These are phyloP conservation scores for Gobiocypris rarus DNA, from an alignment of 2,113 vertebrate genomes.

Conservation along the genomic window DNA sequence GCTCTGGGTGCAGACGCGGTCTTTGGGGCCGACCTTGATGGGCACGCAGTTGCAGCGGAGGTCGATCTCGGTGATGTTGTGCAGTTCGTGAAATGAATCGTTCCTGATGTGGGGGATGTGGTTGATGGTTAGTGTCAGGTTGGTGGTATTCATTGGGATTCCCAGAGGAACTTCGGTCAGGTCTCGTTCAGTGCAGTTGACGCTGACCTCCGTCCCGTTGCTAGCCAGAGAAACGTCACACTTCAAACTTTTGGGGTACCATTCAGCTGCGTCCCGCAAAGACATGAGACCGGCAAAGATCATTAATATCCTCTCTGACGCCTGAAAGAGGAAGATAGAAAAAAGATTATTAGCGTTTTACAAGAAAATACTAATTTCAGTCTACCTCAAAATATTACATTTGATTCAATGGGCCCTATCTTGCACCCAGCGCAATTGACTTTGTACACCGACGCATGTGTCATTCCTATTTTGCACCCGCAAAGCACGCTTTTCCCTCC, in stretches of 20 bases:
- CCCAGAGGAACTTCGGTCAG: constrained; percentile 79
- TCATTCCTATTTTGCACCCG: too few species aligned
- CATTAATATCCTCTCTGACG: constrained; percentile 37
- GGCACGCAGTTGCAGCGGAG: constrained; percentile 95
- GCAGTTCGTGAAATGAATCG: constrained; percentile 79
- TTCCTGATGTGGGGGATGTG: constrained; percentile 80
- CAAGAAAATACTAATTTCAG: too few species aligned
- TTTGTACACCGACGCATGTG: too few species aligned
- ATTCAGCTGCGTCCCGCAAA: constrained; percentile 63
- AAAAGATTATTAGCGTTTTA: too few species aligned
- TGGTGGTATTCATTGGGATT: constrained; percentile 86
- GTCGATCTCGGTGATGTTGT: constrained; percentile 86
- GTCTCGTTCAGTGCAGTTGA: constrained; percentile 86
- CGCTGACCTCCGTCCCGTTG: constrained; percentile 71
- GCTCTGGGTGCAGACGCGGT: constrained; percentile 72
- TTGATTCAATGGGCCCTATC: too few species aligned
- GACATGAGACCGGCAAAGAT: constrained; percentile 30
- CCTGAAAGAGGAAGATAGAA: constrained; percentile 39
- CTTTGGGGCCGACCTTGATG: constrained; percentile 83
- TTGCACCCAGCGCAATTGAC: too few species aligned
- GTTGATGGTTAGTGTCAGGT: constrained; percentile 92
- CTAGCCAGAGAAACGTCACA: constrained; percentile 78
- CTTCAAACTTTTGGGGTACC: constrained; percentile 89
- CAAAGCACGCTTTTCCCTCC: too few species aligned
- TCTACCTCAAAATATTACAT: too few species aligned